A percentile compares a stretch with the other conserved stretches of the same genome.
Conservation (phyloP, 2,797 vertebrate species). For the Poecilia velifera region DNA sequence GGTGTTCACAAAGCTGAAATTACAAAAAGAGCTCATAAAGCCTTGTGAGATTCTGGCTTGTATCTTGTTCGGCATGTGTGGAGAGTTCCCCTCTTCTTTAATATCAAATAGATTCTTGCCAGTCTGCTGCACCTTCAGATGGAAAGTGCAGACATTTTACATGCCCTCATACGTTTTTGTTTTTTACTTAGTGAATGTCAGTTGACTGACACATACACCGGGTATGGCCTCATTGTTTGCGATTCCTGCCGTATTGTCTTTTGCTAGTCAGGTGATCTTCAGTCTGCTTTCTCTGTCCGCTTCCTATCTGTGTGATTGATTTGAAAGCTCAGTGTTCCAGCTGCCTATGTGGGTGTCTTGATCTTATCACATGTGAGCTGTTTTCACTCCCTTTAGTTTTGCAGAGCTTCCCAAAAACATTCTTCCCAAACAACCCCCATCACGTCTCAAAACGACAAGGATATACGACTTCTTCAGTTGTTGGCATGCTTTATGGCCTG, state of each 20-base stretch:
- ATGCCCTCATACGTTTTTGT: conserved; percentile 18
- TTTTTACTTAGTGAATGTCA: conserved; percentile 22
- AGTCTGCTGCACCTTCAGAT: background rate
- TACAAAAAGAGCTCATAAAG: conserved; percentile 47
- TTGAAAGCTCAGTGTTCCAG: conserved; percentile 76
- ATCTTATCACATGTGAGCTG: conserved; percentile 81
- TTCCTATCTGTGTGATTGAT: conserved; percentile 78
- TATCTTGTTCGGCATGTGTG: conserved; percentile 21
- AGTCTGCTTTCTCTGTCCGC: conserved; percentile 57
- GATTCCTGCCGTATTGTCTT: conserved; percentile 64
- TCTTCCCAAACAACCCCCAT: conserved; percentile 75
- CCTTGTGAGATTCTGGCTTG: conserved; percentile 48
- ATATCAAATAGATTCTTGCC: conserved; percentile 1
- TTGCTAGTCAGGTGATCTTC: conserved; percentile 71
- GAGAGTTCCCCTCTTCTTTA: background rate
- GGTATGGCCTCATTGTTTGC: conserved; percentile 47
- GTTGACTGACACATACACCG: conserved; percentile 12
- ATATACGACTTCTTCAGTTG: conserved; percentile 73
- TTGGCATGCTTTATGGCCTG: conserved; percentile 71
- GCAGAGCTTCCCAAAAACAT: conserved; percentile 72
- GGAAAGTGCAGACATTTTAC: background rate
- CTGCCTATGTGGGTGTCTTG: conserved; percentile 75
- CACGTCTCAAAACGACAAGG: conserved; percentile 71
- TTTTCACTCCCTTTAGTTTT: conserved; percentile 70
- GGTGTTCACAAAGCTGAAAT: conserved; percentile 57